phyloP scores from a whole-genome alignment of 2,888 invertebrate genomes.

The Trissonchulus sp. region DNA sequence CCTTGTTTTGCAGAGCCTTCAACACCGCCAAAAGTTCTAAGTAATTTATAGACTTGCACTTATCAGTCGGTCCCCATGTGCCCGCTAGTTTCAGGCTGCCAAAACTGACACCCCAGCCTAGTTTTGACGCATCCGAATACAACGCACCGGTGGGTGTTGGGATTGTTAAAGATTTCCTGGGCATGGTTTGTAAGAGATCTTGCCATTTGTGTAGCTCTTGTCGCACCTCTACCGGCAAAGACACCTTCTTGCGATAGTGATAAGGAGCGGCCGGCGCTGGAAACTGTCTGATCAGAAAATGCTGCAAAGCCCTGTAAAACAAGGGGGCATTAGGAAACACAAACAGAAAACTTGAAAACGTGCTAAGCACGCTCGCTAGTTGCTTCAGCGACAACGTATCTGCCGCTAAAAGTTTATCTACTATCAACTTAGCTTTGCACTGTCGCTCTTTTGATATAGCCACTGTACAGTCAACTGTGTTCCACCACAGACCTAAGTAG shows the following conservation, averaged over 20 bases:
- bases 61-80: too few relatives aligned
- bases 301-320: neutral
- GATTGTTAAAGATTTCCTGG: neutral
- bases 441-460: neutral
- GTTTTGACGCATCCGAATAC: neutral
- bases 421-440: too few relatives aligned
- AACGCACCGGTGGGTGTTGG: neutral
- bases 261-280: too few relatives aligned
- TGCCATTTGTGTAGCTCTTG: too few relatives aligned
- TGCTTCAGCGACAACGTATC: neutral
- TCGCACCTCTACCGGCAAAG: neutral
- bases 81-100: too few relatives aligned
- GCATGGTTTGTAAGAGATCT: too few relatives aligned
- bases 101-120: slow-evolving; percentile 6
- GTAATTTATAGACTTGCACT: too few relatives aligned
- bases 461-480: neutral
- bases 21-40: too few relatives aligned
- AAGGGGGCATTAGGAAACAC: slow-evolving; percentile 17
- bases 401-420: too few relatives aligned
- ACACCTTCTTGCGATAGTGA: neutral
- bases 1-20: too few relatives aligned
- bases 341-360: neutral
- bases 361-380: neutral
- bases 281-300: neutral
- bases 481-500: neutral